phyloP scores from a whole-genome alignment of 2,797 vertebrate species.

The Kryptopterus vitreolus region DNA sequence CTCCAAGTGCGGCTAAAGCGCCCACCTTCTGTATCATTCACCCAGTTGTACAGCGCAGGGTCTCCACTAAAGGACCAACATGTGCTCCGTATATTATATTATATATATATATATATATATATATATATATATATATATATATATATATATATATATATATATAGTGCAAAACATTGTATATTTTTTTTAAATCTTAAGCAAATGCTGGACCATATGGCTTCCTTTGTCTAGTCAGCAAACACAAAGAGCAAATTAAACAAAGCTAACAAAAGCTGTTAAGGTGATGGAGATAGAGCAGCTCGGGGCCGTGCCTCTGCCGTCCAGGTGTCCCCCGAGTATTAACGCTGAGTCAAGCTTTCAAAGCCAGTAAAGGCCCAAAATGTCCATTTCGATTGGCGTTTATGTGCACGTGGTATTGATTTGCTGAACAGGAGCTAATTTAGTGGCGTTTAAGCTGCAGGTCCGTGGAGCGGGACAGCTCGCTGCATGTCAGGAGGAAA shows the following conservation, averaged over 20 bases:
- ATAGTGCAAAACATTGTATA: not conserved
- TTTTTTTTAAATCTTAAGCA: not conserved
- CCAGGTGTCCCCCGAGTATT: not conserved
- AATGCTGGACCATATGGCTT: not conserved
- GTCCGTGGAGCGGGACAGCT: not conserved
- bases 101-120: too few relatives aligned
- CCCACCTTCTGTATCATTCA: fast-evolving
- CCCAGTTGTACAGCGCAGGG: too few relatives aligned
- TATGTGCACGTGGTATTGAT: not conserved
- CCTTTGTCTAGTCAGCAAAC: not conserved
- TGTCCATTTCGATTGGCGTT: not conserved
- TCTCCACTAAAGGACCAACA: not conserved
- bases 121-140: too few relatives aligned
- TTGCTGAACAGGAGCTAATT: slow-evolving; percentile 13
- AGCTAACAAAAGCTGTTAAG: not conserved
- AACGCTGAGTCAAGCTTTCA: slow-evolving; percentile 41
- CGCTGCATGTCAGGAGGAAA: not conserved
- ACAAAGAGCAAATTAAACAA: not conserved
- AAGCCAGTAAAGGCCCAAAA: not conserved
- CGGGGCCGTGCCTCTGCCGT: not conserved
- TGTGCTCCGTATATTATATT: not conserved
- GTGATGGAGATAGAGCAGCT: not conserved
- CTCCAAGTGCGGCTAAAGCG: not conserved
- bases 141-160: too few relatives aligned
- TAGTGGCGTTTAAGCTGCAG: not conserved